phyloP scores from a whole-genome alignment of 1,140 invertebrate species.

The Drosophila mayri region DNA sequence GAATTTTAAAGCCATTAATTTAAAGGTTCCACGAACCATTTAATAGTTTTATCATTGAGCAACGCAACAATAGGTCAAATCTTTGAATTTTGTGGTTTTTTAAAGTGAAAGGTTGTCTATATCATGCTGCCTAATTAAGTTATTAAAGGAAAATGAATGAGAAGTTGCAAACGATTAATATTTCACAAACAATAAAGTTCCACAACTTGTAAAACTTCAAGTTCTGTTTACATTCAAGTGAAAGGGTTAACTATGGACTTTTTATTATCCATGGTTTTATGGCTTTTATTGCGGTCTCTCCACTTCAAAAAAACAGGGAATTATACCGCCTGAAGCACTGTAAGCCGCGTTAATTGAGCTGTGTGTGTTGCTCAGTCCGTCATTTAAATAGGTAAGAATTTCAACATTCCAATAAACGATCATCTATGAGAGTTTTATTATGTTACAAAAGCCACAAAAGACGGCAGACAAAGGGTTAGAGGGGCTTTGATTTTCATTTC shows the following conservation, averaged over 20 bases:
- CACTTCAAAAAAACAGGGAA: not conserved
- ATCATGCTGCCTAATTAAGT: not conserved
- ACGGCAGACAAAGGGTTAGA: conserved; percentile 6
- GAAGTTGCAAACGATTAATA: not conserved
- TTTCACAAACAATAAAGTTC: not conserved
- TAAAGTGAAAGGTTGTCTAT: conserved; percentile 17
- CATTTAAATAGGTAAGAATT: conserved; percentile 15
- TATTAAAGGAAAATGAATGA: not conserved
- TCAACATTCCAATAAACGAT: conserved; percentile 22
- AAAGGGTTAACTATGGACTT: conserved; percentile 9
- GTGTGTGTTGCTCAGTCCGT: not conserved
- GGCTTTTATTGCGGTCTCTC: not conserved
- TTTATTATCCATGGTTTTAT: conserved; percentile 8
- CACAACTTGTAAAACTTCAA: not conserved
- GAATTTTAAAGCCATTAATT: conserved; percentile 12
- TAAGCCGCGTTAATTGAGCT: conserved; percentile 12
- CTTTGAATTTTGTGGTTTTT: not conserved
- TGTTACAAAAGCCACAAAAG: conserved; percentile 7
- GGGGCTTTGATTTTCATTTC: conserved; percentile 2
- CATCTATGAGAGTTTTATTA: conserved; percentile 14
- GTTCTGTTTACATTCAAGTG: conserved; percentile 13
- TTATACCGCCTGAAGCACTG: not conserved
- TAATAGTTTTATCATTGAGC: conserved; percentile 15
- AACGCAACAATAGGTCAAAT: not conserved
- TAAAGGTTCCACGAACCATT: conserved; percentile 2